Base-by-base conservation (phyloP, 2,888 invertebrate species). In the Bombylius major region DNA sequence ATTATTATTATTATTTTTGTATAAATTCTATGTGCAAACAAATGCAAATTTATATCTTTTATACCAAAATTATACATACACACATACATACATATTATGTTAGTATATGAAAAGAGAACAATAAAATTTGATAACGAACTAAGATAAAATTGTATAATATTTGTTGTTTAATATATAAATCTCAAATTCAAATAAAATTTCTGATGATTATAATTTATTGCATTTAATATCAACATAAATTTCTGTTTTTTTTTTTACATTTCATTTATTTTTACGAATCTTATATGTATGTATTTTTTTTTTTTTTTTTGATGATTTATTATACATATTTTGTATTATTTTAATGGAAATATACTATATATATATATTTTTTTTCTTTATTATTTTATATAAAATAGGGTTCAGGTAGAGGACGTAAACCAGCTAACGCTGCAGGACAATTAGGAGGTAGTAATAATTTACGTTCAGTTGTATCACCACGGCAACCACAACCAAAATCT, bases 381-480 rank as follows among this genome's bases (percentile, higher is more conserved):
- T 56, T 57, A 9, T 47, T 56, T 55, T 57, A 39, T 57, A 46
- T 49, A 39, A 59, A 59, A 34, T 58, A 63, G 64, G 62, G 62
- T 56, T 56, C 58, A 53, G 59, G 45, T 45, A 42, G 64, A 48
- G 64, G 64, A 52, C 60, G 64, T 42, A 64, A 64, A 58, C 60
- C 63, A 50, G 51, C 34, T 36, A 42, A 42, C 39, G 39, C 39
- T n/a, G 47, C 58, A 47, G 52, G 56, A 47, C 53, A 54, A 50
- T 52, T 53, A 47, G 49, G 50, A 57, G 56, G 54, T 44, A 60
- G 55, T 49, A 60, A 56, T 47, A 59, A 57, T 56, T 58, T 61
- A 52, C 61, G 62, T 56, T 56, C 62, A n/a, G 61, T 61, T 34
- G 61, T 62, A 46, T 60, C 60, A 34, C 60, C 60, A 34, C 50